Evolutionary conservation across 53 echinoderm and acorn worm species (phyloP).

Genomic region (Glandiceps talaboti): DNA sequence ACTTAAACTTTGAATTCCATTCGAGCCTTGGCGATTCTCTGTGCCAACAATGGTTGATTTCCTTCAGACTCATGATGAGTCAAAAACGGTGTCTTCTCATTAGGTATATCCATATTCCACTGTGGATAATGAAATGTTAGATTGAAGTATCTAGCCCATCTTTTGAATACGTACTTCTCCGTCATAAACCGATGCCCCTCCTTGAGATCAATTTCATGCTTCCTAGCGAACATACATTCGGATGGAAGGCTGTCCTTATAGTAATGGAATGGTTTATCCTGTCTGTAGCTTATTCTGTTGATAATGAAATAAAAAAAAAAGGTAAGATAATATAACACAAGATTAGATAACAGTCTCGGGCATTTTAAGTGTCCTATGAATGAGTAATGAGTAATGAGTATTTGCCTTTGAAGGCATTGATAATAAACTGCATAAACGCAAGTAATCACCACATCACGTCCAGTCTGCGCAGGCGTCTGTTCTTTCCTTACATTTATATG

Average conservation of each 20-base stretch:
- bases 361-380: too few species aligned
- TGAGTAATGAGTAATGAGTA: too few species aligned
- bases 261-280: neutral
- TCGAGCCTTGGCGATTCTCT: too few species aligned
- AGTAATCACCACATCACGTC: neutral
- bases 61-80: too few species aligned
- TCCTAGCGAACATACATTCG: conserved; percentile 13
- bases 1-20: too few species aligned
- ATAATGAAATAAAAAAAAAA: too few species aligned
- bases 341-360: too few species aligned
- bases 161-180: conserved; percentile 18
- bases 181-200: conserved; percentile 24
- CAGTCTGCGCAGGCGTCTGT: neutral
- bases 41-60: too few species aligned
- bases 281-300: neutral
- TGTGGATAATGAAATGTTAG: conserved; percentile 22
- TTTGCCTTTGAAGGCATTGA: too few species aligned
- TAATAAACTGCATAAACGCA: neutral
- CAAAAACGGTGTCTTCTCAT: neutral
- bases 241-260: neutral
- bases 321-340: too few species aligned
- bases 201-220: conserved; percentile 14
- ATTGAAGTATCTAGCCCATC: conserved; percentile 14
- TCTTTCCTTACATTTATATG: neutral
- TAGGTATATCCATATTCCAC: conserved; percentile 2